Evolutionary conservation across 2,113 vertebrate genomes (phyloP).

Genomic region (Triplophysa dalaica): DNA sequence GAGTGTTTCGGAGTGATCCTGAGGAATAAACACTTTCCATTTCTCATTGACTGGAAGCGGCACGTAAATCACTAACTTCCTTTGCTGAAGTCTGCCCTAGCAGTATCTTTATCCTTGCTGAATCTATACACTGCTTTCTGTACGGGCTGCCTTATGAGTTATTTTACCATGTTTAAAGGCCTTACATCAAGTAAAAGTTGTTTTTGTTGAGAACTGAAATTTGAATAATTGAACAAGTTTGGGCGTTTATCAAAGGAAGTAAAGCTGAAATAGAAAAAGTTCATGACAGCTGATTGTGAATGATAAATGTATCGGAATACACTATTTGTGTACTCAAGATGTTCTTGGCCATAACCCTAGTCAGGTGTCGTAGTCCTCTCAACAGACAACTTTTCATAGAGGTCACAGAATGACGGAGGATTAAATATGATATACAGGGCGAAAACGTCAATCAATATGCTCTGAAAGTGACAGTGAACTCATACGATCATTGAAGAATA

Average conservation of each 20-base stretch:
- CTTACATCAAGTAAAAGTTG: neutral
- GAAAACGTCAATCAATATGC: conserved; percentile 48
- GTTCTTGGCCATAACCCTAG: neutral
- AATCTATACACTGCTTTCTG: neutral
- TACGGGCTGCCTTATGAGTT: neutral
- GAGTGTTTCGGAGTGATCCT: conserved; percentile 2
- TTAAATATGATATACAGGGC: conserved; percentile 49
- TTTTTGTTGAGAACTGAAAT: neutral
- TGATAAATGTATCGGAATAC: neutral
- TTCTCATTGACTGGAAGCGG: conserved; percentile 2
- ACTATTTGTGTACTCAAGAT: neutral
- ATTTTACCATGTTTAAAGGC: neutral
- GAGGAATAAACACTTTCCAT: conserved; percentile 26
- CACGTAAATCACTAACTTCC: conserved; percentile 14
- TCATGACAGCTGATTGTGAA: neutral
- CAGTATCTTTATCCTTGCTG: conserved; percentile 4
- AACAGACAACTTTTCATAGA: conserved; percentile 31
- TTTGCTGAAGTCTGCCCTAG: neutral
- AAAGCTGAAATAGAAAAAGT: too few relatives aligned
- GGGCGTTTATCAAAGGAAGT: too few relatives aligned
- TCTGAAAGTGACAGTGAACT: conserved; percentile 54
- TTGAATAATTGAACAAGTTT: neutral
- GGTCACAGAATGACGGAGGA: conserved; percentile 30
- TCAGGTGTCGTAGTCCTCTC: conserved; percentile 1
- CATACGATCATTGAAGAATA: conserved; percentile 49